Evolutionary conservation across 2,888 invertebrate genomes (phyloP), one percentile per base, ranked within the genome.

Genomic region (Aporophyla lueneburgensis): DNA sequence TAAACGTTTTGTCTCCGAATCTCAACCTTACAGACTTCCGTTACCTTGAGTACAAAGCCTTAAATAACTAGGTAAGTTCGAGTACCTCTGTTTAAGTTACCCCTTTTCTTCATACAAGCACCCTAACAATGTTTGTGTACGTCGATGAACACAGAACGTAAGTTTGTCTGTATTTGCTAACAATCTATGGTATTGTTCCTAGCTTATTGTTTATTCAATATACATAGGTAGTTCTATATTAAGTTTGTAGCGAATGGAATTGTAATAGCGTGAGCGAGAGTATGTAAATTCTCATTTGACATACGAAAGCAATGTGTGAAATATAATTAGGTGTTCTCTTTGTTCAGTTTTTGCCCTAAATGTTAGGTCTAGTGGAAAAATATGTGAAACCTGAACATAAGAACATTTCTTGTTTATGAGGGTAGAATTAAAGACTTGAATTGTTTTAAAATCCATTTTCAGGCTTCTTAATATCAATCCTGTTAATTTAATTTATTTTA

Each of bases 161-260:
- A 74, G 78, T 78, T 81, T 68, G 68, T 61, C 19, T 33, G 67
- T 65, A 46, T 71, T 61, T 71, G 46, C 43, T 51, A 68, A 81
- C 78, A 81, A 81, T 81, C 70, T 81, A 54, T 67, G 65, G 56
- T 40, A 81, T 81, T 81, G 78, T 81, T 81, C 59, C 10, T 6
- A n/a, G 51, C 56, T 68, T 78, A 81, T 81, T 81, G 78, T 81
- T n/a, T 74, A 63, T 73, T 78, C 74, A 70, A 67, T 78, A 58
- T n/a, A 54, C 43, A 46, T 46, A 46, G 0, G 16, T 58, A 58
- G 65, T 81, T 80, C n/a, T 21, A 21, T 46, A 4, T 12, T 49
- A 14, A 78, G 74, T 70, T 78, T 67, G 43, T 16, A 67, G 3
- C 27, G 24, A 14, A 72, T 33, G 58, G 49, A 40, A 66, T 69